Conservation (phyloP, 1,140 invertebrate genomes). For the Brachionus rotundiformis region DNA sequence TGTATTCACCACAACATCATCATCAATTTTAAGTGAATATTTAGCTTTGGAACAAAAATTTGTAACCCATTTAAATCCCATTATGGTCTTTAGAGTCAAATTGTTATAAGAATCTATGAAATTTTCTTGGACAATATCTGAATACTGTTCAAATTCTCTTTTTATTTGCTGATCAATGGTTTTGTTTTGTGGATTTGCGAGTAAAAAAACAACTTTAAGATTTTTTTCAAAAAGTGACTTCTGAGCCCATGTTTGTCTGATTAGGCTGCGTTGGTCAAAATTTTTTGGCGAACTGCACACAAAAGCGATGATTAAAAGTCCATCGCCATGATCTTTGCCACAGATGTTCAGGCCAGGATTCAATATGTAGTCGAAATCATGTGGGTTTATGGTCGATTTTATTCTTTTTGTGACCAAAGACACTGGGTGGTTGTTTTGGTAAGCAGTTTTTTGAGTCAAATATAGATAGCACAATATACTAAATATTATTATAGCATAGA, state of each 20-base stretch:
- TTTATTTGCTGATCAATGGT: slow-evolving; percentile 1
- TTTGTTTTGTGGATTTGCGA: slow-evolving; percentile 39
- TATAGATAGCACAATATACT: no score
- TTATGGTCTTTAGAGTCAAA: slow-evolving; percentile 54
- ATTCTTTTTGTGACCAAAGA: no score
- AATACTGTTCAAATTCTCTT: slow-evolving; percentile 53
- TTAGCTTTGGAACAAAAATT: slow-evolving; percentile 52
- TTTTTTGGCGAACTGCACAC: neutral
- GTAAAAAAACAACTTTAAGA: slow-evolving; percentile 52
- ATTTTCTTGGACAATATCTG: slow-evolving; percentile 55
- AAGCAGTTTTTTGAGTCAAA: no score
- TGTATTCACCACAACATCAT: slow-evolving; percentile 55
- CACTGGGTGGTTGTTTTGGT: no score
- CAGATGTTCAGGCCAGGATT: neutral
- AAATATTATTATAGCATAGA: no score
- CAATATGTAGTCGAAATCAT: neutral
- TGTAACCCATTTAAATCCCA: slow-evolving; percentile 54
- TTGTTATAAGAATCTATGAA: slow-evolving; percentile 54
- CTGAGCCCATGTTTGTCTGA: slow-evolving; percentile 34
- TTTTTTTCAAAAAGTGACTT: neutral
- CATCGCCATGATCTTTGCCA: neutral
- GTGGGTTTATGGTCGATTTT: no score
- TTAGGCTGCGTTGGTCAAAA: neutral
- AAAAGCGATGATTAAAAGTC: slow-evolving; percentile 16
- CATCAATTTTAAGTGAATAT: slow-evolving; percentile 54